Evolutionary conservation across 2,113 vertebrate species (phyloP).

Genomic region (Spermophilus dauricus): DNA sequence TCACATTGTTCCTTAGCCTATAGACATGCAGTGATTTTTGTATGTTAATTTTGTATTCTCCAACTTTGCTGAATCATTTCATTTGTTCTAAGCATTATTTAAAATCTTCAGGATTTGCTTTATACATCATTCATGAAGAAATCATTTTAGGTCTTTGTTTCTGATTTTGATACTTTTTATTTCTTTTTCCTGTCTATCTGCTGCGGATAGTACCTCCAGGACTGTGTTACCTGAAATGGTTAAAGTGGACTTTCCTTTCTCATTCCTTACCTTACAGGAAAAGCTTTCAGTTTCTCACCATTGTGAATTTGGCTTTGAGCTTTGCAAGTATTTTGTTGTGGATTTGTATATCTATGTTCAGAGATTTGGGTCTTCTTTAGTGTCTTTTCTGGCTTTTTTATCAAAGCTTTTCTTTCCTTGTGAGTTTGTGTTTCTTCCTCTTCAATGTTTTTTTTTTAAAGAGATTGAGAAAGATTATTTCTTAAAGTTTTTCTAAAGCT

Average conservation of each 20-base stretch:
- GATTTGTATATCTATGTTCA: too few species aligned
- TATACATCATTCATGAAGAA: background rate
- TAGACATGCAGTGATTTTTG: background rate
- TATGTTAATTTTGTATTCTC: background rate
- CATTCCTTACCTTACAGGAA: background rate
- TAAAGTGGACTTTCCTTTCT: background rate
- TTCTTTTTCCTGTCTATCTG: background rate
- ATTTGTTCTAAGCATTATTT: background rate
- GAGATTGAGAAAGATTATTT: background rate
- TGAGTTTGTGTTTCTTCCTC: too few species aligned
- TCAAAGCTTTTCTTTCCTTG: background rate
- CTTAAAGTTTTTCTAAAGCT: background rate
- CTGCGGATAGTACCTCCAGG: background rate
- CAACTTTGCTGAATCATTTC: background rate
- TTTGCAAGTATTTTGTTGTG: background rate
- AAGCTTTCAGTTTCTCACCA: background rate
- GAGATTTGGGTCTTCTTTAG: too few species aligned
- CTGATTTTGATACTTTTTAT: background rate
- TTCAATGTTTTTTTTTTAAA: background rate
- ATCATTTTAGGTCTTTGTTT: background rate
- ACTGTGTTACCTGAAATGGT: background rate
- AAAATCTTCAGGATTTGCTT: background rate
- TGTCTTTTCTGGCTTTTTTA: too few species aligned
- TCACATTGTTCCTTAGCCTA: background rate
- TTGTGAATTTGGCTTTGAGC: background rate